phyloP scores from a whole-genome alignment of 2,888 invertebrate species.

The Lasioglossum figueresi region DNA sequence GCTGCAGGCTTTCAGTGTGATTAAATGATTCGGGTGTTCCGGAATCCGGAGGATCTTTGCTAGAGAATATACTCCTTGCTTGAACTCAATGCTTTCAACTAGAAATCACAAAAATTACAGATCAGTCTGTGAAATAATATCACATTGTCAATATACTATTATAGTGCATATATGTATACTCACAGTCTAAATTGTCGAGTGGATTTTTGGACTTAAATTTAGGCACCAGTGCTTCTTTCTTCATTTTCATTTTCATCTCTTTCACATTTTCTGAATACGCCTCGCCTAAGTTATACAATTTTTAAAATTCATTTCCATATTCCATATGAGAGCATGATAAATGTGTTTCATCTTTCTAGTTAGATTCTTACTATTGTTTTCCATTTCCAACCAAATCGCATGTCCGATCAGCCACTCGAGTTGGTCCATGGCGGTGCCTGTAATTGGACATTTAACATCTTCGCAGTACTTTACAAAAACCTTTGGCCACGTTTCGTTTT shows the following conservation, averaged over 20 bases:
- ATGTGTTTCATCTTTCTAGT: too few relatives aligned
- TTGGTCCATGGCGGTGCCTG: conserved; percentile 87
- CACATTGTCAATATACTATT: not conserved
- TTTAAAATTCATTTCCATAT: not conserved
- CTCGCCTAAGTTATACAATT: conserved; percentile 85
- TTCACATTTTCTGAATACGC: conserved; percentile 88
- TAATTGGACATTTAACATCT: conserved; percentile 90
- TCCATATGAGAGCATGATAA: too few relatives aligned
- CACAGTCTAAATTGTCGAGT: conserved; percentile 94
- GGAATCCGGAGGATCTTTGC: conserved; percentile 92
- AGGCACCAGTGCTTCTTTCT: conserved; percentile 87
- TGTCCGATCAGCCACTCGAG: conserved; percentile 94
- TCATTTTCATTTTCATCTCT: conserved; percentile 85
- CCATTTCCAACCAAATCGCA: conserved; percentile 93
- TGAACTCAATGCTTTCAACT: conserved; percentile 94
- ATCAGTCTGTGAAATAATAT: not conserved
- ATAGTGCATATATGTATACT: conserved; percentile 82
- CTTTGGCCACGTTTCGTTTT: conserved; percentile 88
- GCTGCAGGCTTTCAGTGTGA: conserved; percentile 89
- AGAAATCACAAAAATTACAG: conserved; percentile 75
- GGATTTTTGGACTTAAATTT: conserved; percentile 92
- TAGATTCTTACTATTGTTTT: conserved; percentile 90
- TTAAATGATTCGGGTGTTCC: conserved; percentile 92
- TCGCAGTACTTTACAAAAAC: conserved; percentile 90
- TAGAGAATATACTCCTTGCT: conserved; percentile 91